Conservation (phyloP, 1,140 invertebrate species). For the Cylas formicarius region DNA sequence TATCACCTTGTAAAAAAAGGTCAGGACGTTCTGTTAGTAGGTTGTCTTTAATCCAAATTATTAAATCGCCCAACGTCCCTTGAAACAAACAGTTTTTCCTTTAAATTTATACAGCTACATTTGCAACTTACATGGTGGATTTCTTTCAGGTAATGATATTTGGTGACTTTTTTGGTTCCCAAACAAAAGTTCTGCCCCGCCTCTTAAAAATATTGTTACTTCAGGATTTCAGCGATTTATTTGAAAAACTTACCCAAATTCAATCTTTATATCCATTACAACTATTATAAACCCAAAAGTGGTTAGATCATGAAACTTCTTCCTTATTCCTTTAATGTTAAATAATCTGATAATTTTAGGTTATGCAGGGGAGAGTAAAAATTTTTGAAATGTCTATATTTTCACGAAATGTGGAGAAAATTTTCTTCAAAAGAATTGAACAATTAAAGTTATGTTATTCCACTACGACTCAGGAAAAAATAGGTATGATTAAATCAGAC, state of each 20-base stretch:
- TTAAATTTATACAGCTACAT: conserved; percentile 1
- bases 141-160: conserved; percentile 52
- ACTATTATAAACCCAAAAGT: too few species aligned
- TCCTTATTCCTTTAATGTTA: too few species aligned
- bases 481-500: conserved; percentile 11
- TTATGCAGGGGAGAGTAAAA: too few species aligned
- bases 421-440: conserved; percentile 16
- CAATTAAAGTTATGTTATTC: conserved; percentile 11
- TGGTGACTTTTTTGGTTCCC: conserved; percentile 70
- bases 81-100: conserved; percentile 29
- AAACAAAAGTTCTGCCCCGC: conserved; percentile 82
- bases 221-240: conserved; percentile 3
- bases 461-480: conserved; percentile 6
- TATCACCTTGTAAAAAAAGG: conserved; percentile 79
- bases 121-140: conserved; percentile 36
- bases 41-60: conserved; percentile 80
- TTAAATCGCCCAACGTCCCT: conserved; percentile 69
- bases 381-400: conserved; percentile 24
- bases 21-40: conserved; percentile 78
- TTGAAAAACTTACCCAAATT: conserved; percentile 20
- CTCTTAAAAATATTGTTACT: conserved; percentile 51
- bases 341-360: too few species aligned
- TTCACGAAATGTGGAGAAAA: conserved; percentile 22
- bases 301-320: too few species aligned
- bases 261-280: conserved; percentile 17